Conservation (phyloP, 2,113 vertebrate genomes). For the Thermophis baileyi region DNA sequence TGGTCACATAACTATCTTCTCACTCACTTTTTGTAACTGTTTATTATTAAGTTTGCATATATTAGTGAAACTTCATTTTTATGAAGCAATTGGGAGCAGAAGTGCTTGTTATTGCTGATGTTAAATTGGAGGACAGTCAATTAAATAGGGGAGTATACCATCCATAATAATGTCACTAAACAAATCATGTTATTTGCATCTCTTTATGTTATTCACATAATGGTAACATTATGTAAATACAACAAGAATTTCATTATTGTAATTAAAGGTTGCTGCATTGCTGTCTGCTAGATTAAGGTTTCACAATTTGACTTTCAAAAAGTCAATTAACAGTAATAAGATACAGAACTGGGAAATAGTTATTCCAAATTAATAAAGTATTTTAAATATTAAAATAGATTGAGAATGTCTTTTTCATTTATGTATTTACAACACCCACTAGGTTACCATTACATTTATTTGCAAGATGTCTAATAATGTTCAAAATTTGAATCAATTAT, state of each 20-base stretch:
- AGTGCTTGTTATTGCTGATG: neutral
- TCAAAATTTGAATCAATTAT: neutral
- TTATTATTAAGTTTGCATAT: neutral
- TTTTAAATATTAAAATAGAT: neutral
- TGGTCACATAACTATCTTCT: neutral
- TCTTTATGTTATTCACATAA: neutral
- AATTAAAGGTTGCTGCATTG: neutral
- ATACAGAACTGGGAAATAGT: neutral
- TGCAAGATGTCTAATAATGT: neutral
- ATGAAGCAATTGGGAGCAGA: neutral
- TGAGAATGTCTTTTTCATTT: neutral
- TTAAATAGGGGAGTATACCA: neutral
- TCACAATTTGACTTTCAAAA: neutral
- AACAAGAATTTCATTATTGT: neutral
- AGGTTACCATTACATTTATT: neutral
- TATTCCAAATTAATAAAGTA: neutral
- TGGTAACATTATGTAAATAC: neutral
- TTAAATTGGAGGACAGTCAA: neutral
- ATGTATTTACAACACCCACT: neutral
- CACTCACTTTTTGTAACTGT: neutral
- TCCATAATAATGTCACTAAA: neutral
- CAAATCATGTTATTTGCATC: neutral
- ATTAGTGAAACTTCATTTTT: neutral
- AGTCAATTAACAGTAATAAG: neutral
- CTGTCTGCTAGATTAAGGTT: neutral